Evolutionary conservation across 2,113 vertebrate genomes (phyloP), one percentile per base, ranked within the genome.

Genomic region (Cephalopterus ornatus): DNA sequence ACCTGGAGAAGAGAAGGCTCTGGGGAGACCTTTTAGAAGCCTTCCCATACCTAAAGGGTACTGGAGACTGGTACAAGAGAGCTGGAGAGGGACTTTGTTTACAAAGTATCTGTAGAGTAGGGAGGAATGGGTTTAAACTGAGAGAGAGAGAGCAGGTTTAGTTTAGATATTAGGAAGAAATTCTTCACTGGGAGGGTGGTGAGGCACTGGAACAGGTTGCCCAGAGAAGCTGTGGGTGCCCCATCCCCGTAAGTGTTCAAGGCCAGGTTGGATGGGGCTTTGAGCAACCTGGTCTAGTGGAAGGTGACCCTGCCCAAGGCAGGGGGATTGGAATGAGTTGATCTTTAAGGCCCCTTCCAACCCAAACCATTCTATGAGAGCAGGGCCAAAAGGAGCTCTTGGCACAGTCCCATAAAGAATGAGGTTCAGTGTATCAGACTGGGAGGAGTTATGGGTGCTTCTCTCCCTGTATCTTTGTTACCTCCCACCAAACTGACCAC

Each of bases 381-480:
- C 73, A 17, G 12, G 9, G 41, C 30, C 9, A 6, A 18, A 37
- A 65, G 33, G 30, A 65, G 74, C 24, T 23, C 24, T 42, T 7
- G 20, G 16, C 16, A 2, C 11, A 13, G 19, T 4, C 2, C 8
- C 3, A 9, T 5, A 22, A 37, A 24, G 46, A 67, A 37, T 27
- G 17, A 16, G 4, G 17, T 14, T 24, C 21, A 1, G 1, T 2
- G 2, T 8, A 22, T 37, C 3, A 4, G 30, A n/a, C 13, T 6
- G 7, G 39, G 17, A 62, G 63, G 62, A 62, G n/a, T 46, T 44
- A 4, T 24, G 23, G 5, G 11, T 24, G 42, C n/a, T 83, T 33
- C 17, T 42, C 32, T 52, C 19, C 6, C 0, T 2, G 8, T 17
- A 4, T 74, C 16, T 13, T 52, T 37, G 22, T 33, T 5, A 22